Conservation (phyloP, 37 sponge, comb jelly and placozoan species). For the Beroe ovata region DNA sequence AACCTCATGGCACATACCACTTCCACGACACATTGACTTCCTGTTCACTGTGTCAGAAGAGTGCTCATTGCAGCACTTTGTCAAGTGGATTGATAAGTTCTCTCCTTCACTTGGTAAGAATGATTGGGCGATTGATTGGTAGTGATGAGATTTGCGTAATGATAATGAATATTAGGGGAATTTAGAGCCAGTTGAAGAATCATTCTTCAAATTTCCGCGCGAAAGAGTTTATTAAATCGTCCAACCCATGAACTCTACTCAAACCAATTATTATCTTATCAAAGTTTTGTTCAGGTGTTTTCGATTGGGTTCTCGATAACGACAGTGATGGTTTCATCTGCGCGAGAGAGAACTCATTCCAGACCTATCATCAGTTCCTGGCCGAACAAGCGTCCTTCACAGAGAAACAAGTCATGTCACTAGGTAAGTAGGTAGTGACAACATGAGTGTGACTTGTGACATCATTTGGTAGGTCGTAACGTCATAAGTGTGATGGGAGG, state of each 20-base stretch:
- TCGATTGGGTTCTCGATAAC: constrained; percentile 46
- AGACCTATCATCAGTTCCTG: constrained; percentile 56
- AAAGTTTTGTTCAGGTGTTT: too few relatives aligned
- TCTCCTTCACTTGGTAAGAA: background rate
- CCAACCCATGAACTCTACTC: too few relatives aligned
- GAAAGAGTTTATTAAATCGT: too few relatives aligned
- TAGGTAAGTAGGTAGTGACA: background rate
- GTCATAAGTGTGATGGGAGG: too few relatives aligned
- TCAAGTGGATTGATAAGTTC: constrained; percentile 40
- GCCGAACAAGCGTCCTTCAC: constrained; percentile 62
- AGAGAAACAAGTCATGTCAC: constrained; percentile 34
- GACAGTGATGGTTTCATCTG: constrained; percentile 27
- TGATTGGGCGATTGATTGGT: too few relatives aligned
- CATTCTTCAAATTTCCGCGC: too few relatives aligned
- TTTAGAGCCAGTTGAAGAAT: too few relatives aligned
- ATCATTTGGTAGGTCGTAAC: too few relatives aligned
- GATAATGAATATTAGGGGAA: too few relatives aligned
- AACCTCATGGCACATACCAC: background rate
- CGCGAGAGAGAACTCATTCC: background rate
- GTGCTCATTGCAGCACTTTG: constrained; percentile 27
- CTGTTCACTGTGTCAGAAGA: constrained; percentile 56
- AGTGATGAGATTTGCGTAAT: too few relatives aligned
- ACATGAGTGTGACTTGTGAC: too few relatives aligned
- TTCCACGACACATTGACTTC: constrained; percentile 4
- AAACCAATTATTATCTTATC: too few relatives aligned